Evolutionary conservation across 2,888 invertebrate genomes (phyloP).

Genomic region (Tortricodes alternella): DNA sequence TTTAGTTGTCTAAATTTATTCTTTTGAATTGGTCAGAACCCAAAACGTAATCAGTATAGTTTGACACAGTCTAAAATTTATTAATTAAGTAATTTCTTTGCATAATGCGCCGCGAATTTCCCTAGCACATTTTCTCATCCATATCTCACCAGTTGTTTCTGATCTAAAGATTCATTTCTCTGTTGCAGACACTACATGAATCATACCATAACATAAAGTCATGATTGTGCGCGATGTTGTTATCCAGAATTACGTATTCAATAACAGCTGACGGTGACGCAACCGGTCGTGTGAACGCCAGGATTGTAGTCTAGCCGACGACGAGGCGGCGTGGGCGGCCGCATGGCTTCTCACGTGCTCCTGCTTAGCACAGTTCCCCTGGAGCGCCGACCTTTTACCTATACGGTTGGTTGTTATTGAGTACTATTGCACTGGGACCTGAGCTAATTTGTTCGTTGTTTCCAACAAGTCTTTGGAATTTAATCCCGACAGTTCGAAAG

Average conservation of each 20-base stretch:
- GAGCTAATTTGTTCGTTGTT: not conserved
- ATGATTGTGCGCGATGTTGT: slow-evolving; percentile 26
- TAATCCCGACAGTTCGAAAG: too few relatives aligned
- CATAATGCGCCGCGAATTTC: too few relatives aligned
- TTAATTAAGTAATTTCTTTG: too few relatives aligned
- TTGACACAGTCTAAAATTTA: too few relatives aligned
- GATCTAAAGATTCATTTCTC: slow-evolving; percentile 8
- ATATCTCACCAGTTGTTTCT: not conserved
- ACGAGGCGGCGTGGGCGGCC: slow-evolving; percentile 23
- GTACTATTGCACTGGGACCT: not conserved
- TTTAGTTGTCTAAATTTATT: too few relatives aligned
- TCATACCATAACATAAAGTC: slow-evolving; percentile 20
- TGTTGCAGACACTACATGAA: not conserved
- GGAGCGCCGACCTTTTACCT: slow-evolving; percentile 8
- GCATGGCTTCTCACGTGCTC: slow-evolving; percentile 12
- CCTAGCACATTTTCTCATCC: not conserved
- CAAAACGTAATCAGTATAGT: too few relatives aligned
- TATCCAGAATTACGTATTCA: slow-evolving; percentile 31
- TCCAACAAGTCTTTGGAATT: not conserved
- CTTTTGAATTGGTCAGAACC: too few relatives aligned
- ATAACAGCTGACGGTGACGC: slow-evolving; percentile 30
- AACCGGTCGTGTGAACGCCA: slow-evolving; percentile 27
- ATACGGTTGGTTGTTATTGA: not conserved
- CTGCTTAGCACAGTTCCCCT: not conserved
- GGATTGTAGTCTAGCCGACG: slow-evolving; percentile 27